Evolutionary conservation across 2,888 invertebrate genomes (phyloP).

Genomic region (Lithophane ornitopus): DNA sequence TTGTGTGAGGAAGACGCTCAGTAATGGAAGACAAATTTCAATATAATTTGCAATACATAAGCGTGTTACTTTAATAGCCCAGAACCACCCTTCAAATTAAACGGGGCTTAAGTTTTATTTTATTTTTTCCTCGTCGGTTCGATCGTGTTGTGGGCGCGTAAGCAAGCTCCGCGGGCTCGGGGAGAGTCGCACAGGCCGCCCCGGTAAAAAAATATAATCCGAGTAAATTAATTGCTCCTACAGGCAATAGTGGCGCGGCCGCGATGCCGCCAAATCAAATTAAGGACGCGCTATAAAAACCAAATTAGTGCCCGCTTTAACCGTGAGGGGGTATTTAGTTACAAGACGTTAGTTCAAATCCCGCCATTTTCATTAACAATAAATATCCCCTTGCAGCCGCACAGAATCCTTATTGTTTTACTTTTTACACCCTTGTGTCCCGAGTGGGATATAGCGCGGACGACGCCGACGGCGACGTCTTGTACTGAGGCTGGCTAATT

Average conservation of each 20-base stretch:
- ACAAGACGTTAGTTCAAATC: slow-evolving; percentile 91
- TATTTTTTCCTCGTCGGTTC: slow-evolving; percentile 88
- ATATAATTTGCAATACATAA: slow-evolving; percentile 91
- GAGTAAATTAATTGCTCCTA: slow-evolving; percentile 90
- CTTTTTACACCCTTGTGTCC: slow-evolving; percentile 91
- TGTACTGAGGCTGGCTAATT: slow-evolving; percentile 85
- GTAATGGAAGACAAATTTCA: slow-evolving; percentile 91
- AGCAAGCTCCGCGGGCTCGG: slow-evolving; percentile 72
- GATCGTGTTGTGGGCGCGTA: slow-evolving; percentile 83
- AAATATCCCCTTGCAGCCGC: slow-evolving; percentile 90
- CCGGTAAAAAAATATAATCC: slow-evolving; percentile 90
- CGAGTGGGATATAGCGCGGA: slow-evolving; percentile 83
- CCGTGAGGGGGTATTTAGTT: slow-evolving; percentile 91
- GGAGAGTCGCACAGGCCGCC: slow-evolving; percentile 77
- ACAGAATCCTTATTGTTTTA: slow-evolving; percentile 90
- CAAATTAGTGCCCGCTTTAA: slow-evolving; percentile 91
- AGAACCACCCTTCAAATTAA: slow-evolving; percentile 91
- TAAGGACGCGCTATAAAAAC: slow-evolving; percentile 91
- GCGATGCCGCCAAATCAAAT: slow-evolving; percentile 91
- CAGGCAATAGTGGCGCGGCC: slow-evolving; percentile 89
- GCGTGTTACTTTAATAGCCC: slow-evolving; percentile 91
- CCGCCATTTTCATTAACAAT: slow-evolving; percentile 91
- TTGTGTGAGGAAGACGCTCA: slow-evolving; percentile 90
- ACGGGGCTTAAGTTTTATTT: slow-evolving; percentile 91
- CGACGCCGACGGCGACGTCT: slow-evolving; percentile 85